Evolutionary conservation across 1,140 invertebrate genomes (phyloP).

Genomic region (Drosophila bifasciata): DNA sequence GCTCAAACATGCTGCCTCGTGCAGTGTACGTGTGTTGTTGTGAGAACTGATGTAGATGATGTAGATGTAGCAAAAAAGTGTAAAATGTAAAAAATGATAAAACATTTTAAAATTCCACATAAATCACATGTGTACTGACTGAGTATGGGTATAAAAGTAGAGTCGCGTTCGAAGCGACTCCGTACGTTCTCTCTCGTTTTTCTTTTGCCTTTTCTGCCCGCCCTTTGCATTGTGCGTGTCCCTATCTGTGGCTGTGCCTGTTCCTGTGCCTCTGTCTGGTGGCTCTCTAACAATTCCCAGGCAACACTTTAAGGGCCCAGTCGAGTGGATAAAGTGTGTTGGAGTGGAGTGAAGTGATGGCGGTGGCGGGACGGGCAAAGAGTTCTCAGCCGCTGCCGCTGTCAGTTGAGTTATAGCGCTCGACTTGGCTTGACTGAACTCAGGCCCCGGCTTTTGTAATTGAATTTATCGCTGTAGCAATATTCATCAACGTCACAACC

Average conservation of each 20-base stretch:
- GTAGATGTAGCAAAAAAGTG: no score
- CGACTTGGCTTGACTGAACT: conserved; percentile 36
- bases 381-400: conserved; percentile 28
- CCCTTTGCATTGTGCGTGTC: no score
- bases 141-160: no score
- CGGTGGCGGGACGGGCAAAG: conserved; percentile 34
- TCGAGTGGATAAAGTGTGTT: conserved; percentile 59
- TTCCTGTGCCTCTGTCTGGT: conserved; percentile 51
- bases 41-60: no score
- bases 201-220: conserved; percentile 17
- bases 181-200: no score
- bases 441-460: conserved; percentile 52
- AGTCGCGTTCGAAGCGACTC: no score
- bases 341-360: conserved; percentile 13
- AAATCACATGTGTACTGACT: no score
- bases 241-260: conserved; percentile 7
- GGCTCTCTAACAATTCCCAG: conserved; percentile 50
- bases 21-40: no score
- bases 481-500: conserved; percentile 71
- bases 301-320: conserved; percentile 66
- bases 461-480: conserved; percentile 75
- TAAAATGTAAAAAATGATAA: no score
- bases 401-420: conserved; percentile 66
- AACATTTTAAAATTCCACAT: no score
- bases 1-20: no score